Base-by-base conservation (phyloP, 2,113 vertebrate species). In the Campylomormyrus tamandua region DNA sequence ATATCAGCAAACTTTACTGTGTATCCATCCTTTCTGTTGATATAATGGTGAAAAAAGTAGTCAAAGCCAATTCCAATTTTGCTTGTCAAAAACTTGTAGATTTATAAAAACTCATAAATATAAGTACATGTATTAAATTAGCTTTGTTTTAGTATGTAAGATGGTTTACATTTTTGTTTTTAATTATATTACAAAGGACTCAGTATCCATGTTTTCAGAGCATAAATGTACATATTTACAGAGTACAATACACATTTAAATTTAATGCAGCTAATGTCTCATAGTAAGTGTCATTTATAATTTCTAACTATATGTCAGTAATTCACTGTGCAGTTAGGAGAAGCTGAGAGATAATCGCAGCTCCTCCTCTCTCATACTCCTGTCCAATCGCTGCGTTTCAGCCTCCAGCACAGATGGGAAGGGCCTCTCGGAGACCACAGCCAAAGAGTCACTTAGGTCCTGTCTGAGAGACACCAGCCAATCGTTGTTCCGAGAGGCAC, bases 301-400 rank as follows among this genome's bases (percentile, higher is more conserved):
- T 50, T 56, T 9, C 1, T 15, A 87, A 53, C 10, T 19, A 39
- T 53, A 87, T 31, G 21, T 35, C n/a, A 42, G 50, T 53, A 27
- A 48, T 74, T 19, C 58, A 70, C 42, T 48, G 3, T 3, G 89
- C 3, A 24, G 88, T 92, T 88, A 94, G 3, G 62, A 93, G 70
- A 94, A 92, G 92, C 93, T 93, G 50, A 95, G 90, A 46, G 93
- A 94, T 50, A 92, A 42, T 27, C 85, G 87, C 1, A 94, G 89
- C 93, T 95, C 94, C 92, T 95, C 95, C 92, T 94, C 94, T 91
- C 90, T 93, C 62, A 95, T 49, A 89, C 95, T 96, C 49, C 90
- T 91, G 91, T 96, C 95, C 92, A 96, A 93, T 90, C 95, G 93
- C 91, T 94, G 94, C 1, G 95, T 94, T 90, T 96, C 95, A 3